Evolutionary conservation across 2,113 vertebrate genomes (phyloP).

Genomic region (Hippocampus abdominalis): DNA sequence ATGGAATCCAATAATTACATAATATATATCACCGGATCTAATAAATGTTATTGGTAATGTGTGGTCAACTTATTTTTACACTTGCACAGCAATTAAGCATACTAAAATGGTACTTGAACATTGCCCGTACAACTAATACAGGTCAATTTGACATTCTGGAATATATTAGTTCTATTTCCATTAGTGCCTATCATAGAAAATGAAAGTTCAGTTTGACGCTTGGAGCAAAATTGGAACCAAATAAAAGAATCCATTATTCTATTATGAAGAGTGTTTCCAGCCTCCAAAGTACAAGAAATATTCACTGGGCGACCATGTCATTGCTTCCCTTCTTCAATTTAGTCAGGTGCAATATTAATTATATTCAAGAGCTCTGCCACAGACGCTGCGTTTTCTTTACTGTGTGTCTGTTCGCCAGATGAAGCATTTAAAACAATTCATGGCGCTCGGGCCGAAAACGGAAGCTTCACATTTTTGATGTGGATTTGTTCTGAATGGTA

Average conservation of each 20-base stretch:
- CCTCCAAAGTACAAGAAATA: neutral
- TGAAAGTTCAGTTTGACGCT: neutral
- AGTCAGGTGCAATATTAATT: neutral
- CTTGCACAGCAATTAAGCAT: neutral
- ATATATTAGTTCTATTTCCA: neutral
- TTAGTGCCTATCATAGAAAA: neutral
- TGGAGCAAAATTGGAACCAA: neutral
- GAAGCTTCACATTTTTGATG: neutral
- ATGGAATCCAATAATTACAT: too few relatives aligned
- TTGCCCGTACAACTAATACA: neutral
- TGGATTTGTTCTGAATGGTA: neutral
- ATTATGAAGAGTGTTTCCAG: neutral
- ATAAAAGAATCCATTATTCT: neutral
- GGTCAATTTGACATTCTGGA: neutral
- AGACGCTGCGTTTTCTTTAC: neutral
- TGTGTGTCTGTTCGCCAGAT: neutral
- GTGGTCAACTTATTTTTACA: neutral
- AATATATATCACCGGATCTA: too few relatives aligned
- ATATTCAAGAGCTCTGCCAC: neutral
- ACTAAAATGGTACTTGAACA: neutral
- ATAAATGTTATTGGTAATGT: too few relatives aligned
- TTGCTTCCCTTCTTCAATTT: neutral
- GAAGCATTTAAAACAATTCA: neutral
- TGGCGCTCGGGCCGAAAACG: neutral
- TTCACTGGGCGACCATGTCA: conserved; percentile 1